Evolutionary conservation across 1,140 invertebrate genomes (phyloP).

Genomic region (Thaumetopoea pityocampa): DNA sequence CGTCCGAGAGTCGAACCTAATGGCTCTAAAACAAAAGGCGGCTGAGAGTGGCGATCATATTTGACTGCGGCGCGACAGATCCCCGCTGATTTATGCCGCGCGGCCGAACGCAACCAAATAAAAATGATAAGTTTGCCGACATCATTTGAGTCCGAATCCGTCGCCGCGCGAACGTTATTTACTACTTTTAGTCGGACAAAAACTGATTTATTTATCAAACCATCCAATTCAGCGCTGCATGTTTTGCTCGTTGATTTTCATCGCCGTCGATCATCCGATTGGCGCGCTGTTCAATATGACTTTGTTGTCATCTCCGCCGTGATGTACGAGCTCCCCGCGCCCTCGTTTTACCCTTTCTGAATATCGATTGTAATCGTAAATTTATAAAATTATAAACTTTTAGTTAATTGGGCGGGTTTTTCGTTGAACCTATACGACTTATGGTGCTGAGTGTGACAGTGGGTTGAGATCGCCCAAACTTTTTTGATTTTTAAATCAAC

Average conservation of each 20-base stretch:
- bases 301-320: too few relatives aligned
- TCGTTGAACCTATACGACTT: too few relatives aligned
- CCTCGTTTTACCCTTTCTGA: too few relatives aligned
- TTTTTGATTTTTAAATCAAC: too few relatives aligned
- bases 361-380: too few relatives aligned
- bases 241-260: not conserved
- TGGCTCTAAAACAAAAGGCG: constrained; percentile 16
- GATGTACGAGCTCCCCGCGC: too few relatives aligned
- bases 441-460: too few relatives aligned
- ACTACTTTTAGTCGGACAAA: constrained; percentile 13
- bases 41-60: constrained; percentile 15
- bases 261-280: too few relatives aligned
- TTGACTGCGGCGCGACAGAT: constrained; percentile 10
- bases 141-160: constrained; percentile 17
- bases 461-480: too few relatives aligned
- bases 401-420: too few relatives aligned
- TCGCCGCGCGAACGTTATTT: constrained; percentile 9
- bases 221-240: not conserved
- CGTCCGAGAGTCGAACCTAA: not conserved
- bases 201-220: constrained; percentile 13
- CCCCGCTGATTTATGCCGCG: constrained; percentile 15
- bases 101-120: constrained; percentile 20
- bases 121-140: constrained; percentile 22
- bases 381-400: too few relatives aligned
- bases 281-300: too few relatives aligned